Conservation (phyloP, 1,140 invertebrate species). For the Linepithema humile region DNA sequence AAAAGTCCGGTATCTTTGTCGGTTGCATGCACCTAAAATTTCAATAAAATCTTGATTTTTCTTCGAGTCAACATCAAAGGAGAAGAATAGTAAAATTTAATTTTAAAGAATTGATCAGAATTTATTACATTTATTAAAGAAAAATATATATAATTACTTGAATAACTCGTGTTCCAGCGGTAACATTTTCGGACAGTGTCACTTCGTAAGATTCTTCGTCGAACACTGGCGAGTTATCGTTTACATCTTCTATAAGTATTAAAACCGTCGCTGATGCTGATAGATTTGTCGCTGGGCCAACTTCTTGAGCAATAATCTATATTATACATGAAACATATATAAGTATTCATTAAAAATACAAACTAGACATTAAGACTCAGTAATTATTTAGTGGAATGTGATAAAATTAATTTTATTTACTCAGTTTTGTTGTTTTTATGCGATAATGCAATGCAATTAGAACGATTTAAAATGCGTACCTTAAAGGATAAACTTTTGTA, state of each 20-base stretch:
- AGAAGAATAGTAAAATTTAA: neutral
- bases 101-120: neutral
- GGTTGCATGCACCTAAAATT: conserved; percentile 88
- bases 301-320: conserved; percentile 91
- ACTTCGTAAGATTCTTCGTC: conserved; percentile 89
- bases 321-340: conserved; percentile 16
- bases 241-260: conserved; percentile 93
- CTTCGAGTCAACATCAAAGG: neutral
- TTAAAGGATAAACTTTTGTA: conserved; percentile 89
- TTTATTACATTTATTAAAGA: neutral
- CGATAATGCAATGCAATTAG: neutral
- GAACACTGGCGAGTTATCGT: conserved; percentile 96
- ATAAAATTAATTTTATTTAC: neutral
- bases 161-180: conserved; percentile 89
- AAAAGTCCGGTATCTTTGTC: conserved; percentile 90
- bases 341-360: neutral
- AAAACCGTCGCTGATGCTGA: conserved; percentile 90
- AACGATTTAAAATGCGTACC: conserved; percentile 81
- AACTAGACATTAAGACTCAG: neutral
- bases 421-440: neutral
- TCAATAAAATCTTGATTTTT: conserved; percentile 54
- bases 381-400: neutral
- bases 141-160: conserved; percentile 85
- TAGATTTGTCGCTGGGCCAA: conserved; percentile 90
- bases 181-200: conserved; percentile 91